Percentiles rank a stretch among this genome's conserved stretches.
phyloP scores from a whole-genome alignment of 1,140 invertebrate genomes.

The Eubasilissa regina region DNA sequence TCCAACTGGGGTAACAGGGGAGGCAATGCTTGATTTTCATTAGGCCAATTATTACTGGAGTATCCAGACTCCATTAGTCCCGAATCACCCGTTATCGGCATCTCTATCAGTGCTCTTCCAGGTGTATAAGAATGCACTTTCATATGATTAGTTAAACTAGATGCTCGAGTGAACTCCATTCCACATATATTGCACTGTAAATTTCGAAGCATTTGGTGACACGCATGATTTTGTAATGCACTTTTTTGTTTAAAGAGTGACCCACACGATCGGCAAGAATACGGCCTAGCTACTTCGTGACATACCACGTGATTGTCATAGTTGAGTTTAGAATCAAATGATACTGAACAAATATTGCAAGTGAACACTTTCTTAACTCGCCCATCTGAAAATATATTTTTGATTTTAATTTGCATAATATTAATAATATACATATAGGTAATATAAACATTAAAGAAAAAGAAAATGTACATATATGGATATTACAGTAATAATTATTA shows the following conservation, averaged over 20 bases:
- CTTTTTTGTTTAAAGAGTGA: conserved; percentile 45
- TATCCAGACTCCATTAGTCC: neutral
- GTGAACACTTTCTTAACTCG: conserved; percentile 41
- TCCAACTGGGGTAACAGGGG: conserved; percentile 38
- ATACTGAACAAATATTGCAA: conserved; percentile 65
- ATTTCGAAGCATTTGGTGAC: conserved; percentile 22
- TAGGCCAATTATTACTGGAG: conserved; percentile 13
- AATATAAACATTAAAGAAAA: no score
- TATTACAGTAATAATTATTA: no score
- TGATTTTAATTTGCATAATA: no score
- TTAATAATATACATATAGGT: no score
- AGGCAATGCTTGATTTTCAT: conserved; percentile 34
- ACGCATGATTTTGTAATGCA: conserved; percentile 48
- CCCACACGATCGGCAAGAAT: conserved; percentile 48
- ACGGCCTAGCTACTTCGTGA: conserved; percentile 61
- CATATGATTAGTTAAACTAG: conserved; percentile 72
- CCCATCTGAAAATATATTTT: conserved; percentile 41
- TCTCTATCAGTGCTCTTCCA: conserved; percentile 65
- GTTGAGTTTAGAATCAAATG: conserved; percentile 67
- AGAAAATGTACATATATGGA: no score
- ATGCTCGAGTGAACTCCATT: conserved; percentile 70
- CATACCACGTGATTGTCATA: conserved; percentile 68
- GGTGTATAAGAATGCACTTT: conserved; percentile 71
- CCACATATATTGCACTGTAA: conserved; percentile 67
- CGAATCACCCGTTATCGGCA: conserved; percentile 54